Evolutionary conservation across 2,113 vertebrate genomes (phyloP).

Genomic region (Dromiciops gliroides): DNA sequence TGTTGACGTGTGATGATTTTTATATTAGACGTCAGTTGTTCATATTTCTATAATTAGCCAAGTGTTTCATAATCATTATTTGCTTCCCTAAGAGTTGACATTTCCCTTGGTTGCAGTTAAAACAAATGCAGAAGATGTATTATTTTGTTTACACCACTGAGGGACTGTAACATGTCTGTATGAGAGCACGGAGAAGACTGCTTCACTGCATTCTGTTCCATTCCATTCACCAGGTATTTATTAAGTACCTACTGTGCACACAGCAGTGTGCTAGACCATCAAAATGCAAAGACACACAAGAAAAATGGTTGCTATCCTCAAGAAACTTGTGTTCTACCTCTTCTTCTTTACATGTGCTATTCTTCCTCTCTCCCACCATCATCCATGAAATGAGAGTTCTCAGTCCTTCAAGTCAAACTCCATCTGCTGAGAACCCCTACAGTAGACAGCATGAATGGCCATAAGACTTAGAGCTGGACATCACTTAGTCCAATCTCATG

Average conservation of each 20-base stretch:
- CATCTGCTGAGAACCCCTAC: neutral
- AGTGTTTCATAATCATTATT: neutral
- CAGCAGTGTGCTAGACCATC: neutral
- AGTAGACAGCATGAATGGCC: no score
- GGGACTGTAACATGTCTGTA: no score
- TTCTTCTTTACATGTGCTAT: neutral
- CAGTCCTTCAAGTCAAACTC: neutral
- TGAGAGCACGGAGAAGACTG: neutral
- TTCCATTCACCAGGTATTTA: neutral
- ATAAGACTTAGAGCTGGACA: neutral
- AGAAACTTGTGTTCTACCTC: neutral
- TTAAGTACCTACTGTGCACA: neutral
- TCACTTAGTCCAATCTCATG: neutral
- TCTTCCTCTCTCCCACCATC: neutral
- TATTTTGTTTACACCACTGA: neutral
- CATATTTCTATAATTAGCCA: neutral
- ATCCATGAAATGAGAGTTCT: neutral
- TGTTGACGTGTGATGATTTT: no score
- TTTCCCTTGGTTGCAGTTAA: neutral
- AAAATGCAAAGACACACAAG: neutral
- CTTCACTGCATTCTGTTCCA: neutral
- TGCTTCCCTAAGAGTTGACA: neutral
- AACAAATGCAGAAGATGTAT: neutral
- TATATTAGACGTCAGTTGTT: no score
- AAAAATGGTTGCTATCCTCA: neutral